A percentile compares a stretch with the other conserved stretches of the same genome.
Conservation (phyloP, 2,888 invertebrate species). For the Lomographa bimaculata region DNA sequence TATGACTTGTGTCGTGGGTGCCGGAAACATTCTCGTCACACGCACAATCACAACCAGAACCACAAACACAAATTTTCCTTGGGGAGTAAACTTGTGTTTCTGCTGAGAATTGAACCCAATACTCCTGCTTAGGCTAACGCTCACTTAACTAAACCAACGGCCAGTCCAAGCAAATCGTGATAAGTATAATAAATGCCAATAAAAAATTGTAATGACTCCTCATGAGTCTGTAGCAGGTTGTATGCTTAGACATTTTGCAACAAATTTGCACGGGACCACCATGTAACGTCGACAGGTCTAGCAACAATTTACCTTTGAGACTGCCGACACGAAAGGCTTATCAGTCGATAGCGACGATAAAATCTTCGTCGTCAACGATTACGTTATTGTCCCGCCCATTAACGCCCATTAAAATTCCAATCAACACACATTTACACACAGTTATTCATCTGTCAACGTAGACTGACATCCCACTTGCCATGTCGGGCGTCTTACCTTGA, state of each 20-base stretch:
- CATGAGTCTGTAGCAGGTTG: no score
- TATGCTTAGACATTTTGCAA: constrained; percentile 18
- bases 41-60: no score
- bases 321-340: constrained; percentile 73
- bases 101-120: no score
- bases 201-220: constrained; percentile 20
- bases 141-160: no score
- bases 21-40: no score
- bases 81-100: no score
- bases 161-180: no score
- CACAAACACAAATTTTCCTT: no score
- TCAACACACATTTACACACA: constrained; percentile 77
- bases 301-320: constrained; percentile 80
- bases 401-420: constrained; percentile 80
- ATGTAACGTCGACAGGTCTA: constrained; percentile 50
- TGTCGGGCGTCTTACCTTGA: constrained; percentile 58
- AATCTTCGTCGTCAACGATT: constrained; percentile 69
- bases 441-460: constrained; percentile 76
- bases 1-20: no score
- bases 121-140: no score
- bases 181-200: no score
- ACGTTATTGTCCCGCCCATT: constrained; percentile 81
- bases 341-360: constrained; percentile 72
- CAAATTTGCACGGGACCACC: constrained; percentile 48
- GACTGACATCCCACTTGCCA: constrained; percentile 45